Evolutionary conservation across 2,797 vertebrate genomes (phyloP), one percentile per base, ranked within the genome.

Genomic region (Sebastes taczanowskii): DNA sequence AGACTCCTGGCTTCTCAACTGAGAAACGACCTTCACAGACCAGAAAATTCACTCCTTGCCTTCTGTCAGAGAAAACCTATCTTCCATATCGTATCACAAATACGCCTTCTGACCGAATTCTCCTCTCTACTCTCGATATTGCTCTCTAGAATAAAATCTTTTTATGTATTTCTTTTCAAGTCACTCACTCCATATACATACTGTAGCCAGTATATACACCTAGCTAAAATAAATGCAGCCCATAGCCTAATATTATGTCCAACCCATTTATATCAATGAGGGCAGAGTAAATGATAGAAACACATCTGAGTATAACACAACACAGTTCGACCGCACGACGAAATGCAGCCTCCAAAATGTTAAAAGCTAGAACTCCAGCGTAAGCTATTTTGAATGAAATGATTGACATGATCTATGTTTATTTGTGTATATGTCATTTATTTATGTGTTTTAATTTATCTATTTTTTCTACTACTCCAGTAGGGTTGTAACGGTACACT

Each of bases 41-140:
- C 30, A 55, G 16, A 69, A 73, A 55, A 78, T 32, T 25, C 35
- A 27, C 18, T 61, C 6, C 11, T 63, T 22, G 53, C n/a, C 23
- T n/a, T 52, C 62, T 55, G 61, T 61, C 8, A 80, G 11, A 63
- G 38, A 75, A 79, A 76, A 74, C 55, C 53, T 35, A 60, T 55
- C 30, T 23, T 66, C 11, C 25, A 29, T 20, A 67, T 59, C 35
- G 23, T 29, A 49, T 70, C 60, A 46, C 32, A 53, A 53, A 35
- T 22, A 25, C 8, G 4, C 14, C 42, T 71, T 52, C 59, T 32
- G 13, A 65, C 7, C 1, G 32, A 66, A 60, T 60, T 55, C 55
- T 61, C 46, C 14, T 49, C 70, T 13, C 20, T 5, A n/a, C 34
- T 35, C 22, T 59, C 7, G 3, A 53, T 25, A 42, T 32, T 35